phyloP scores from a whole-genome alignment of 1,140 invertebrate species.

The Drosophila sp. region DNA sequence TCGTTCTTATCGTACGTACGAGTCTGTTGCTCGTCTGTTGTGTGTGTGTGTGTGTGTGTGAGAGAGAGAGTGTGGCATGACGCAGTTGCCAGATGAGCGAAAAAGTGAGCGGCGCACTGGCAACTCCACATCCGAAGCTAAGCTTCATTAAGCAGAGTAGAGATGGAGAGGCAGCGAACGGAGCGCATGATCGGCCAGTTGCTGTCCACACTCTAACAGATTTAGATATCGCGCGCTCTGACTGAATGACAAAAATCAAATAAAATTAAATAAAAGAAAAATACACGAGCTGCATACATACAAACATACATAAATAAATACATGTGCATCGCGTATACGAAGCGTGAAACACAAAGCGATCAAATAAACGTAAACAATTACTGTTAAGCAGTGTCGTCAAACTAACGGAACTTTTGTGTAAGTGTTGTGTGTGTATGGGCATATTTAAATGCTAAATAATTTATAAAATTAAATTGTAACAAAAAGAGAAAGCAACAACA shows the following conservation, averaged over 20 bases:
- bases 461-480: slow-evolving; percentile 11
- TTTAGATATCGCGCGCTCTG: slow-evolving; percentile 67
- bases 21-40: slow-evolving; percentile 8
- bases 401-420: slow-evolving; percentile 51
- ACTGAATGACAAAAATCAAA: slow-evolving; percentile 40
- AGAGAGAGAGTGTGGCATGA: slow-evolving; percentile 32
- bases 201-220: slow-evolving; percentile 69
- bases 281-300: slow-evolving; percentile 30
- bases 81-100: slow-evolving; percentile 56
- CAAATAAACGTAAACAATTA: slow-evolving; percentile 56
- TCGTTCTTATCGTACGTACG: slow-evolving; percentile 52
- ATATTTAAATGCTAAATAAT: slow-evolving; percentile 36
- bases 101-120: slow-evolving; percentile 42
- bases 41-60: slow-evolving; percentile 12
- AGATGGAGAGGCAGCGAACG: slow-evolving; percentile 38
- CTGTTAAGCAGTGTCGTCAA: slow-evolving; percentile 35
- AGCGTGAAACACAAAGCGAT: slow-evolving; percentile 70
- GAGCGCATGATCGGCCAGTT: slow-evolving; percentile 69
- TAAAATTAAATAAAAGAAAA: slow-evolving; percentile 45
- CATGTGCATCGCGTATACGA: slow-evolving; percentile 74
- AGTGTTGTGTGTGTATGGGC: slow-evolving; percentile 16
- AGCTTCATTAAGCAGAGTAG: slow-evolving; percentile 68
- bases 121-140: slow-evolving; percentile 62
- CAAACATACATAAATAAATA: slow-evolving; percentile 16
- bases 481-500: slow-evolving; percentile 48